These are phyloP conservation scores for Botia almorhae DNA, from an alignment of 2,797 vertebrate species.

Conservation along the genomic window DNA sequence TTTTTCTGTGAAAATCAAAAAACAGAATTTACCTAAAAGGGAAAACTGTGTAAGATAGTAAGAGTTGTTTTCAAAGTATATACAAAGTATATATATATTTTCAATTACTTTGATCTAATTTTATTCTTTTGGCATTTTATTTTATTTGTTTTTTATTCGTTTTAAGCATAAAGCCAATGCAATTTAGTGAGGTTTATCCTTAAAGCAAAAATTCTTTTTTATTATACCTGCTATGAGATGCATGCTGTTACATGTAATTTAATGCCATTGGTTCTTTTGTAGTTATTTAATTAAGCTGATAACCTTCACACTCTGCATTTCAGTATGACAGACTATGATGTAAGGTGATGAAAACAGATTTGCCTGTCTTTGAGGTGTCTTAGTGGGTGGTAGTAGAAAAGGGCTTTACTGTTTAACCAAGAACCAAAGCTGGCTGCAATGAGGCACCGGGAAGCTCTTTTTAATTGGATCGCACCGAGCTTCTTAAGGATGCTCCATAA, in stretches of 20 bases:
- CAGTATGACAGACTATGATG: slow-evolving; percentile 12
- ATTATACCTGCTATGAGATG: not conserved
- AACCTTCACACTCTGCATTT: slow-evolving; percentile 25
- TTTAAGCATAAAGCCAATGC: not conserved
- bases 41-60: not conserved
- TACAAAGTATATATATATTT: too few species aligned
- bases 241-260: not conserved
- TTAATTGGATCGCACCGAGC: slow-evolving; percentile 79
- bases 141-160: not conserved
- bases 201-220: not conserved
- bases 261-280: slow-evolving; percentile 25
- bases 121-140: not conserved
- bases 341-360: slow-evolving; percentile 34
- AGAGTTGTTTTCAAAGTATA: not conserved
- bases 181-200: not conserved
- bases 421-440: slow-evolving; percentile 60
- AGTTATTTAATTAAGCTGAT: slow-evolving; percentile 44
- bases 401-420: slow-evolving; percentile 31
- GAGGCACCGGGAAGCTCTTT: slow-evolving; percentile 72
- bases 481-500: slow-evolving; percentile 73
- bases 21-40: not conserved
- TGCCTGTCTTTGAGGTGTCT: slow-evolving; percentile 65
- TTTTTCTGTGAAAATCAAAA: not conserved
- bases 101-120: too few species aligned
- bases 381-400: slow-evolving; percentile 43